Conservation (phyloP, 2,797 vertebrate genomes). For the Luscinia megarhynchos region DNA sequence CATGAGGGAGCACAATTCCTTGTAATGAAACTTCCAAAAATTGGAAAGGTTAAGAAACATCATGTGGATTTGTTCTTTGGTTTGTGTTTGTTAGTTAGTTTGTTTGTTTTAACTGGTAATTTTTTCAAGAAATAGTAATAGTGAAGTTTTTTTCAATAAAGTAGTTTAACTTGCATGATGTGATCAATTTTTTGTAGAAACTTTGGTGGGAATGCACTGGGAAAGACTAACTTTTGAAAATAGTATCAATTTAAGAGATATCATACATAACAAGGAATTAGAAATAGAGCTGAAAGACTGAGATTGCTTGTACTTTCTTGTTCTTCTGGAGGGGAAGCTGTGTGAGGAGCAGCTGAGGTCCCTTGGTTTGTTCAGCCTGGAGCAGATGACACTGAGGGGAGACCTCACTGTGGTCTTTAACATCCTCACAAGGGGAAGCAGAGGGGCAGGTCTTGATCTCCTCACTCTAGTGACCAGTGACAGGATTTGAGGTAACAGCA, state of each 20-base stretch:
- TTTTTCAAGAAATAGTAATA: no score
- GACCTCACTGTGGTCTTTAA: not conserved
- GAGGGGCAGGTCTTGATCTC: no score
- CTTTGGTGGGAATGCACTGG: not conserved
- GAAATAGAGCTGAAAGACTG: not conserved
- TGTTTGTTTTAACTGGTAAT: not conserved
- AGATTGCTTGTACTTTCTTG: not conserved
- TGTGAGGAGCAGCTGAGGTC: not conserved
- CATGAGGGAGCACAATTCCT: not conserved
- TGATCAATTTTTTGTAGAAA: not conserved
- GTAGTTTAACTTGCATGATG: not conserved
- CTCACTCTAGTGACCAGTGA: not conserved
- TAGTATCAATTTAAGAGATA: not conserved
- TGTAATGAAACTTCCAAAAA: not conserved
- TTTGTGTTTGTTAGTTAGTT: not conserved
- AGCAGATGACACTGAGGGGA: not conserved
- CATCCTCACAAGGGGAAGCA: rapidly evolving
- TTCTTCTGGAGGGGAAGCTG: not conserved
- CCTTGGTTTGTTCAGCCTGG: not conserved
- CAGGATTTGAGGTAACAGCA: not conserved
- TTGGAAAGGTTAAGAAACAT: not conserved
- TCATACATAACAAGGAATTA: not conserved
- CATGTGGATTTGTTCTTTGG: not conserved
- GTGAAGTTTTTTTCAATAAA: not conserved
- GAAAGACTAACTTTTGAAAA: not conserved